Percentiles rank a stretch among this genome's conserved stretches.
Evolutionary conservation across 2,797 vertebrate species (phyloP).

Genomic region (Austrolebias charrua): DNA sequence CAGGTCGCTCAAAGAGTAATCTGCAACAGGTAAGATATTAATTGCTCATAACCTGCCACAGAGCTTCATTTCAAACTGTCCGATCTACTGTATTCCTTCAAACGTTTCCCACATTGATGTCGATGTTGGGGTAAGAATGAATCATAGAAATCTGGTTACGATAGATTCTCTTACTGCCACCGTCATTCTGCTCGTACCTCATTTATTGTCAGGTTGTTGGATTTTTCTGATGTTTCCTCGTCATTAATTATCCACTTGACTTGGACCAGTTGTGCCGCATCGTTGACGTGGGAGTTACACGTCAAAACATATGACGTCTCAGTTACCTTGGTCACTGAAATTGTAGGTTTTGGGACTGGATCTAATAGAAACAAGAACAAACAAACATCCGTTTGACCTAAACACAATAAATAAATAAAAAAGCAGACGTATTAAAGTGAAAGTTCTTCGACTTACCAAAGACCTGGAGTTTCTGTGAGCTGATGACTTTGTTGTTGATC

Average conservation of each 20-base stretch:
- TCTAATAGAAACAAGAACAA: slow-evolving; percentile 6
- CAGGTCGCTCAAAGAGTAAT: too few relatives aligned
- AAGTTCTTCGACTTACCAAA: slow-evolving; percentile 19
- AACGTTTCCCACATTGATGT: too few relatives aligned
- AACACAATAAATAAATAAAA: not conserved
- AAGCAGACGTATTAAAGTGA: not conserved
- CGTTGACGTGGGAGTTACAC: too few relatives aligned
- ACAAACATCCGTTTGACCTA: not conserved
- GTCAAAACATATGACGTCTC: not conserved
- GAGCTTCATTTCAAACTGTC: too few relatives aligned
- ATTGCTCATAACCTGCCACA: too few relatives aligned
- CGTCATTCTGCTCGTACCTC: not conserved
- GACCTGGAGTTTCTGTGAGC: not conserved
- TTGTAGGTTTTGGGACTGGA: slow-evolving; percentile 7
- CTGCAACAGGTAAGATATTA: too few relatives aligned
- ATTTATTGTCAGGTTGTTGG: not conserved
- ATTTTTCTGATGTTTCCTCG: fast-evolving
- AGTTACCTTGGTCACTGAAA: not conserved
- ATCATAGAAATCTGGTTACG: too few relatives aligned
- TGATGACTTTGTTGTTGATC: not conserved
- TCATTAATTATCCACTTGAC: not conserved
- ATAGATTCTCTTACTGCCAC: not conserved
- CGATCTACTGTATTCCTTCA: too few relatives aligned
- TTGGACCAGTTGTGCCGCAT: too few relatives aligned
- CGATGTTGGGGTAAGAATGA: too few relatives aligned